Conservation (phyloP, 2,113 vertebrate genomes). For the Tachysurus vachellii region DNA sequence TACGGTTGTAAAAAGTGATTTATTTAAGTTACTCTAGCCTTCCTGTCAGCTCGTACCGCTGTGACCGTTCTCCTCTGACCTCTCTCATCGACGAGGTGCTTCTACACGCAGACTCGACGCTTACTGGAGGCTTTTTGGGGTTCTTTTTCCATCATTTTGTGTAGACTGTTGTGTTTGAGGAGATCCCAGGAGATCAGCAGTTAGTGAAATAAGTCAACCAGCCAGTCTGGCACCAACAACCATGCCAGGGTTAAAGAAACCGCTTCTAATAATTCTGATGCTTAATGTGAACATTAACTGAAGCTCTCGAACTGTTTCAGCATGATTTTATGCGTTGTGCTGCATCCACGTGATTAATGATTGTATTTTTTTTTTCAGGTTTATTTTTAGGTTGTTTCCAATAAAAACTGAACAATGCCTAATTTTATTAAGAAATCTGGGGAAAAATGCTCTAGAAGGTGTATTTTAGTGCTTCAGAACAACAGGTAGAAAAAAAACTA, state of each 20-base stretch:
- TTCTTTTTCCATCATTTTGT: neutral
- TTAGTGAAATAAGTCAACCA: neutral
- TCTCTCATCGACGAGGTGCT: neutral
- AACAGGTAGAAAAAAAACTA: neutral
- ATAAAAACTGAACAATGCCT: neutral
- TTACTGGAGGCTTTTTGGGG: neutral
- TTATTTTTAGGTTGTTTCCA: neutral
- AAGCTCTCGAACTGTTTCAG: neutral
- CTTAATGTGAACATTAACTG: neutral
- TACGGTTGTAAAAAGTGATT: neutral
- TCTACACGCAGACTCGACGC: neutral
- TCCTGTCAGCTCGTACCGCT: neutral
- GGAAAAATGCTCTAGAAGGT: neutral
- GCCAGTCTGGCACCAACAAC: neutral
- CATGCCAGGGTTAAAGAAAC: neutral
- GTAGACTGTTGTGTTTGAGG: neutral
- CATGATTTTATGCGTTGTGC: neutral
- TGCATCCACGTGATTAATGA: neutral
- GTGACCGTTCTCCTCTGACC: neutral
- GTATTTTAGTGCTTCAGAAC: neutral
- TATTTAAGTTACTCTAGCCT: neutral
- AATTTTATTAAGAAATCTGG: too few species aligned
- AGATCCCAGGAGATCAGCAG: neutral
- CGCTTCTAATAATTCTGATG: neutral
- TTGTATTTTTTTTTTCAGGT: neutral